Evolutionary conservation across 2,888 invertebrate species (phyloP).

Genomic region (Alcis repandata): DNA sequence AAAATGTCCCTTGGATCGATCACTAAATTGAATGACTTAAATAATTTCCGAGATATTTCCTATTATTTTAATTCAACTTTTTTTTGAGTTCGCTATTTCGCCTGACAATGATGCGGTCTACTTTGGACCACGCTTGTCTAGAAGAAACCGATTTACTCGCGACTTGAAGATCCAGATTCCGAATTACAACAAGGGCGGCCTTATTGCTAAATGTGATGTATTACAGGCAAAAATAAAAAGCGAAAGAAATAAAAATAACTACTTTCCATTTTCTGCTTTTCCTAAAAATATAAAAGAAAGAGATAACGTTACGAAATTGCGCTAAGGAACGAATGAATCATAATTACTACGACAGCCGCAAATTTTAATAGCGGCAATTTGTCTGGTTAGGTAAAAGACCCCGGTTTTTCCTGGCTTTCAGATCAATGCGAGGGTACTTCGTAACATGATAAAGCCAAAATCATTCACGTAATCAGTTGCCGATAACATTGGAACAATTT

Average conservation of each 20-base stretch:
- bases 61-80: no score
- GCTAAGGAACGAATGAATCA: background rate
- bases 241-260: no score
- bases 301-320: background rate
- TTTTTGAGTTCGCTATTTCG: no score
- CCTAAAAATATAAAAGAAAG: no score
- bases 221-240: no score
- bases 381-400: background rate
- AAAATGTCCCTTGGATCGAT: slow-evolving; percentile 46
- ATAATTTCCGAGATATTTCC: background rate
- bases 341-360: background rate
- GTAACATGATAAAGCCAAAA: slow-evolving; percentile 49
- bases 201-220: no score
- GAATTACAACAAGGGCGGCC: no score
- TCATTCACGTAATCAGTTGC: slow-evolving; percentile 68
- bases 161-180: no score
- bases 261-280: no score
- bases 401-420: slow-evolving; percentile 40
- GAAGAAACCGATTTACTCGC: no score
- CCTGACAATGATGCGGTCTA: no score
- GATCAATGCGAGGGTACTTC: slow-evolving; percentile 47
- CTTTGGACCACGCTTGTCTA: no score
- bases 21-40: slow-evolving; percentile 36
- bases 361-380: background rate
- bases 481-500: slow-evolving; percentile 74